phyloP scores from a whole-genome alignment of 2,888 invertebrate species.

The Barypeithes pellucidus region DNA sequence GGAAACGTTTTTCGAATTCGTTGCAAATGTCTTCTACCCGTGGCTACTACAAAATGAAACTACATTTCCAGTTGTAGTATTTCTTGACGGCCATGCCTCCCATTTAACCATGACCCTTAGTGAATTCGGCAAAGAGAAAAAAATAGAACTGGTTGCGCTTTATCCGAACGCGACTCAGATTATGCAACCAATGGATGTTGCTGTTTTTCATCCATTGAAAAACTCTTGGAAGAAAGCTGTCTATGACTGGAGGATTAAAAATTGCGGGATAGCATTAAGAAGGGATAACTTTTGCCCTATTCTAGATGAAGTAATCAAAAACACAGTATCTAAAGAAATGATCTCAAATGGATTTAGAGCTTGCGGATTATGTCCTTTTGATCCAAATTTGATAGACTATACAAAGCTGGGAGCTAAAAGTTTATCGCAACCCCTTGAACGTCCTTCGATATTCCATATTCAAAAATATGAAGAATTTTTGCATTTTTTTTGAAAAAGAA shows the following conservation, averaged over 20 bases:
- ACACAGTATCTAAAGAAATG: slow-evolving; percentile 26
- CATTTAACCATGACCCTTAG: slow-evolving; percentile 46
- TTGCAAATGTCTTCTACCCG: slow-evolving; percentile 40
- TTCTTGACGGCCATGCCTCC: slow-evolving; percentile 44
- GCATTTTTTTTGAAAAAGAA: too few species aligned
- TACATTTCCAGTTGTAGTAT: slow-evolving; percentile 22
- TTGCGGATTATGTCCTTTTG: slow-evolving; percentile 34
- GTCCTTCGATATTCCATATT: too few species aligned
- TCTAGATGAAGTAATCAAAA: not conserved
- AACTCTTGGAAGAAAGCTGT: slow-evolving; percentile 32
- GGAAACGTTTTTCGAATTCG: slow-evolving; percentile 40
- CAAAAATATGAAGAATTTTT: too few species aligned
- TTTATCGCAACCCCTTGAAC: too few species aligned
- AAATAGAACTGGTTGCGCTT: slow-evolving; percentile 40
- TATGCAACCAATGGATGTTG: slow-evolving; percentile 46
- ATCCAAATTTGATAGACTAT: slow-evolving; percentile 28
- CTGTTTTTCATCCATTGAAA: slow-evolving; percentile 41
- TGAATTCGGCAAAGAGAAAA: slow-evolving; percentile 33
- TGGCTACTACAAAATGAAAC: slow-evolving; percentile 7
- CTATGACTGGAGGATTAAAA: not conserved
- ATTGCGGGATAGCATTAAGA: not conserved
- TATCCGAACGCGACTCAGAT: slow-evolving; percentile 48
- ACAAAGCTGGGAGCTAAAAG: too few species aligned
- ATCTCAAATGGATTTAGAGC: slow-evolving; percentile 32
- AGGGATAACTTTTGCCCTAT: not conserved